Base-by-base conservation (phyloP, 2,797 vertebrate species). In the Pangasius mekongensis region DNA sequence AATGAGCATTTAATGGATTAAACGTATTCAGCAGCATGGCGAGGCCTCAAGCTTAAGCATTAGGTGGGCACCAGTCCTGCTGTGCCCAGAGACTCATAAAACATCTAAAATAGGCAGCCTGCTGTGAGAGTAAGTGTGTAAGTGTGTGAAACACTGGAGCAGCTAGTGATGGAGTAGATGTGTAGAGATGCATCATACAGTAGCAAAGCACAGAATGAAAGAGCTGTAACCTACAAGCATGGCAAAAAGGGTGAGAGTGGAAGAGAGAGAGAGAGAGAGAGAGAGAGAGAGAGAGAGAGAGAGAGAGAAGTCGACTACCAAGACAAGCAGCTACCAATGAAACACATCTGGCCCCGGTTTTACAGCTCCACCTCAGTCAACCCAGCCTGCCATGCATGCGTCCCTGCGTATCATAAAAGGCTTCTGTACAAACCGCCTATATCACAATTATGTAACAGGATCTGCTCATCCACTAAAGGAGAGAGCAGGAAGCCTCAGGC, bases 381-480 rank as follows among this genome's bases (percentile, higher is more conserved):
- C 54, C 30, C 10, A 73, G 49, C 58, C 33, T 52, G 66, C 54
- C 82, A 76, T 74, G 66, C 83, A 67, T 66, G 56, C 69, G 43
- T 74, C 84, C 77, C 85, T 77, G 83, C 71, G 71, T 83, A 90
- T 86, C 84, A 82, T 82, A 82, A 89, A 89, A 85, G 74, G 47
- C 85, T 66, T 78, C 86, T 88, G 89, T 67, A 83, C 84, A 76
- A 52, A 52, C 58, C 11, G 56, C 88, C 64, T 62, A 60, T 52
- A 84, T 87, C 22, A 85, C 78, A 88, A 78, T 83, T 85, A 80
- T 78, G 36, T 84, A 87, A 89, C 76, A 74, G 54, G 76, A 87
- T 74, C 77, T 5, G 18, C 36, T 87, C 77, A 71, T 47, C 9
- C 64, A 78, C 16, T 64, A 76, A 87, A 86, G 49, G 39, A 24